phyloP scores from a whole-genome alignment of 2,888 invertebrate species.

The Aproaerema taeniolella region DNA sequence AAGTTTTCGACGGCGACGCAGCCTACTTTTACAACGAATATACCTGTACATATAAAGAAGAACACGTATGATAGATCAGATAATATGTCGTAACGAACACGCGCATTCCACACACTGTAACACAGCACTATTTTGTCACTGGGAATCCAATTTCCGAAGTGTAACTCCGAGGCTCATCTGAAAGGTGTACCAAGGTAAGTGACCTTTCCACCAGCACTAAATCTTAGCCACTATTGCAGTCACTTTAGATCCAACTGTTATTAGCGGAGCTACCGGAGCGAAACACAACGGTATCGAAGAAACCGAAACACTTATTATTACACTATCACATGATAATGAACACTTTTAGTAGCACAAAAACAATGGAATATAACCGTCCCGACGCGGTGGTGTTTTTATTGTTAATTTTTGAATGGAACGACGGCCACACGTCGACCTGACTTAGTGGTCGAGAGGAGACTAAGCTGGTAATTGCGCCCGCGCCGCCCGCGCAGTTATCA shows the following conservation, averaged over 20 bases:
- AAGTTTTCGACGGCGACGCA: too few relatives aligned
- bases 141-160: slow-evolving; percentile 5
- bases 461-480: slow-evolving; percentile 61
- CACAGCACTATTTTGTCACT: too few relatives aligned
- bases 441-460: slow-evolving; percentile 47
- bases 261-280: slow-evolving; percentile 68
- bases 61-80: too few relatives aligned
- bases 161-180: too few relatives aligned
- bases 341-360: slow-evolving; percentile 30
- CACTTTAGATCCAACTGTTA: slow-evolving; percentile 66
- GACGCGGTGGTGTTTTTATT: slow-evolving; percentile 30
- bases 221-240: slow-evolving; percentile 64
- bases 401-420: slow-evolving; percentile 15
- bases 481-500: slow-evolving; percentile 64
- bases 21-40: too few relatives aligned
- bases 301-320: slow-evolving; percentile 30
- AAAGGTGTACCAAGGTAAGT: slow-evolving; percentile 60
- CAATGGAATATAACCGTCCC: slow-evolving; percentile 34
- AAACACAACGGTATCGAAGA: slow-evolving; percentile 59
- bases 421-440: slow-evolving; percentile 39
- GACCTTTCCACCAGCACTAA: slow-evolving; percentile 65
- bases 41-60: too few relatives aligned
- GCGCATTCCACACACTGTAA: not conserved
- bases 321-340: slow-evolving; percentile 27
- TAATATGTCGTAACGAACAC: too few relatives aligned